phyloP scores from a whole-genome alignment of 2,113 vertebrate species.

The Elanoides forficatus region DNA sequence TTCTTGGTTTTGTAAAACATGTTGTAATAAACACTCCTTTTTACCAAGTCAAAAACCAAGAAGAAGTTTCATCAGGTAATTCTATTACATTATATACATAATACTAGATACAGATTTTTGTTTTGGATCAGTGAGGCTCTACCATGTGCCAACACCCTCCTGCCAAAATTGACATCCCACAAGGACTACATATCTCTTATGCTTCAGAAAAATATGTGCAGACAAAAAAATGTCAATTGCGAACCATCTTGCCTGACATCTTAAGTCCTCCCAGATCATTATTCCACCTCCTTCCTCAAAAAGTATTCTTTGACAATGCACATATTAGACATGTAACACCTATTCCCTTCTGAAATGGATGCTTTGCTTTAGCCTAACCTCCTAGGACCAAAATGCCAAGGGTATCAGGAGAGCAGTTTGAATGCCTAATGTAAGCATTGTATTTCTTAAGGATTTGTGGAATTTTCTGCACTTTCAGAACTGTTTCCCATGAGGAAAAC shows the following conservation, averaged over 20 bases:
- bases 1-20: constrained; percentile 51
- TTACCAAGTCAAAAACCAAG: constrained; percentile 19
- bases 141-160: constrained; percentile 7
- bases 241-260: not conserved
- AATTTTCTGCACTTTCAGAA: not conserved
- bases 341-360: not conserved
- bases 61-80: constrained; percentile 50
- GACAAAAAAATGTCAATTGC: constrained; percentile 33
- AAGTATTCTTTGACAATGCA: not conserved
- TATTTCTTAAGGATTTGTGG: not conserved
- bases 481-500: not conserved
- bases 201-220: constrained; percentile 35
- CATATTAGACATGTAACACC: not conserved
- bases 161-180: constrained; percentile 44
- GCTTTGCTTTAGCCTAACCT: not conserved
- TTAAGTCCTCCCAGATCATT: not conserved
- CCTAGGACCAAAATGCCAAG: not conserved
- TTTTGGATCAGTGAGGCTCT: not conserved
- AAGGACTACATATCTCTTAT: not conserved
- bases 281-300: not conserved
- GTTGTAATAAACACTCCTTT: constrained; percentile 53
- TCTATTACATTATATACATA: constrained; percentile 24
- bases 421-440: not conserved
- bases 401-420: not conserved
- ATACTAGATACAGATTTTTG: constrained; percentile 40